Base-by-base conservation (phyloP, 2,888 invertebrate species). In the Linnaemya tessellans region DNA sequence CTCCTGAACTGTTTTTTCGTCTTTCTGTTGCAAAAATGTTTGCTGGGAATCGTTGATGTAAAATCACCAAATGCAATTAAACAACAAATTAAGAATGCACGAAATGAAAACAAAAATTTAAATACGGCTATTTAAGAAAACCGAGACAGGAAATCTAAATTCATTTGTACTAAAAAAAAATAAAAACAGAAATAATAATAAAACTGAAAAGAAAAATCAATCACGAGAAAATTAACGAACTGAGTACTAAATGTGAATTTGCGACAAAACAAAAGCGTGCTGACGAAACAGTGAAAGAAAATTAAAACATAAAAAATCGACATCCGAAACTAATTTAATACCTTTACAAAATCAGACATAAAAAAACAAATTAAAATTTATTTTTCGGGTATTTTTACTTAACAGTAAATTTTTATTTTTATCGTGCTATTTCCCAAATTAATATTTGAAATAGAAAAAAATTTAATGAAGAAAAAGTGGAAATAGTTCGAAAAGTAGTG, bases 181-280 rank as follows among this genome's bases (percentile, higher is more conserved):
- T 43, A 43, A 35, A n/a, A 58, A 54, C 41, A 64, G 38, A 13
- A n/a, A 35, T n/a, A 20, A 4, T 2, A 30, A 30, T 30, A 30
- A n/a, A 30, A 30, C 30, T 30, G 30, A 41, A 41, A 41, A 41
- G 11, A 41, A 41, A 11, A 41, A 15, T 79, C 35, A 71, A 73
- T 84, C 84, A 84, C 73, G 80, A 80, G 84, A 73, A 84, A 80
- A 80, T 77, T 71, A 38, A 80, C 25, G 43, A 65, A 80, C 73
- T 58, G 20, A 51, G 11, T 62, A 64, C 38, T 73, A 68, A 80
- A 71, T 74, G 30, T 56, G 62, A 64, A 75, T 80, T 70, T 77
- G 56, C 25, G 25, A 18, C 25, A 73, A 70, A 80, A 77, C 38
- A 74, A 79, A 74, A 68, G 13, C 60, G 58, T 46, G 51, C 62